These are phyloP conservation scores for Callimorpha dominula DNA, from an alignment of 2,888 invertebrate genomes.

Conservation along the genomic window DNA sequence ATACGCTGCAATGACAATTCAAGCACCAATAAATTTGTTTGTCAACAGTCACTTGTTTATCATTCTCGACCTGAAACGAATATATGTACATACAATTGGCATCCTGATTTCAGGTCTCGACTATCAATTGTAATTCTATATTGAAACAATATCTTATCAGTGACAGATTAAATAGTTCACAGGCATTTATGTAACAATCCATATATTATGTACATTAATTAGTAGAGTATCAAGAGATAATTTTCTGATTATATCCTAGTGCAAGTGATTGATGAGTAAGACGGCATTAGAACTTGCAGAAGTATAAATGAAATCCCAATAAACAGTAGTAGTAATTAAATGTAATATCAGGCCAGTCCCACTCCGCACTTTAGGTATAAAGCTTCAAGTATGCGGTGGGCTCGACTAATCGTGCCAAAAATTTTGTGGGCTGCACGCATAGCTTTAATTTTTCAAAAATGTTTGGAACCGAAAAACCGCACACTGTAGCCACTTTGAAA, in stretches of 20 bases:
- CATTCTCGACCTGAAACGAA: too few relatives aligned
- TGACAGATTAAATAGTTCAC: slow-evolving; percentile 1
- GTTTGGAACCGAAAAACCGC: too few relatives aligned
- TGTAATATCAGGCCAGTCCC: background rate
- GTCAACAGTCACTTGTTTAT: too few relatives aligned
- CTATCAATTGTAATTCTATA: background rate
- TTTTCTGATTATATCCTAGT: background rate
- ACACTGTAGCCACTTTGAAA: too few relatives aligned
- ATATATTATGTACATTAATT: background rate
- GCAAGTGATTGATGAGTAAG: background rate
- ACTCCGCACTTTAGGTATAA: too few relatives aligned
- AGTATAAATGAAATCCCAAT: too few relatives aligned
- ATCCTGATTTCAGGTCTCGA: background rate
- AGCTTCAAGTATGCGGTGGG: too few relatives aligned
- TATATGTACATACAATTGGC: too few relatives aligned
- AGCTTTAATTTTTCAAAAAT: too few relatives aligned
- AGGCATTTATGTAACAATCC: background rate
- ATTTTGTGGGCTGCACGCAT: too few relatives aligned
- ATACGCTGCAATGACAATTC: too few relatives aligned
- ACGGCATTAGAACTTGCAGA: background rate
- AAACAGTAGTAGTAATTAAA: background rate
- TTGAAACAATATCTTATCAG: slow-evolving; percentile 6
- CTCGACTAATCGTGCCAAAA: background rate
- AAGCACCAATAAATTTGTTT: too few relatives aligned
- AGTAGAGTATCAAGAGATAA: background rate